Percentiles rank a stretch among this genome's conserved stretches.
phyloP scores from a whole-genome alignment of 1,140 invertebrate species.

The Drosophila sucinea region DNA sequence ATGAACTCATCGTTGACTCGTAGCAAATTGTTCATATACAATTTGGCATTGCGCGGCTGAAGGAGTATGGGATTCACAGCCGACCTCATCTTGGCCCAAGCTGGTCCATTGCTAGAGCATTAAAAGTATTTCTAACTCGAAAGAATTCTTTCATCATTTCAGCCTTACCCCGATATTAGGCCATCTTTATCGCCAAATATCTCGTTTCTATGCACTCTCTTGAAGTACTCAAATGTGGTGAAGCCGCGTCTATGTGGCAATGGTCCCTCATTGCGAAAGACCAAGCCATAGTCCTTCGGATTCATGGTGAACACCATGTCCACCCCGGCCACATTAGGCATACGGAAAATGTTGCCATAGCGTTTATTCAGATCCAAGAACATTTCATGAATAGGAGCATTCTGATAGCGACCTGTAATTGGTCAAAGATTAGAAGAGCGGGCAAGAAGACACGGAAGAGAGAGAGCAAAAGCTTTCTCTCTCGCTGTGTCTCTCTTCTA shows the following conservation, averaged over 20 bases:
- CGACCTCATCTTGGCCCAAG: slow-evolving; percentile 69
- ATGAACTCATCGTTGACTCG: slow-evolving; percentile 74
- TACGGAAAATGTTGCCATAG: slow-evolving; percentile 61
- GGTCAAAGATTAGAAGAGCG: slow-evolving; percentile 22
- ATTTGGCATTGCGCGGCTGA: slow-evolving; percentile 70
- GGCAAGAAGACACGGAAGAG: not conserved
- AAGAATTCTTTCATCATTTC: fast-evolving
- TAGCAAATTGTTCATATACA: slow-evolving; percentile 63
- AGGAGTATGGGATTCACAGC: slow-evolving; percentile 73
- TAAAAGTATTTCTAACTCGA: not conserved
- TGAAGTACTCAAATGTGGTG: slow-evolving; percentile 63
- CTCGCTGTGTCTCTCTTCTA: not conserved
- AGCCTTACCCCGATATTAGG: slow-evolving; percentile 56
- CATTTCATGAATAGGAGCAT: slow-evolving; percentile 56
- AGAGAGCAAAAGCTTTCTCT: not conserved
- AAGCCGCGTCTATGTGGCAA: slow-evolving; percentile 68
- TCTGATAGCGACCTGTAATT: slow-evolving; percentile 60
- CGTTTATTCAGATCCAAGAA: slow-evolving; percentile 50
- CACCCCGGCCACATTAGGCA: slow-evolving; percentile 58
- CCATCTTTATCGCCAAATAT: slow-evolving; percentile 66
- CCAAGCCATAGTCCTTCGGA: slow-evolving; percentile 64
- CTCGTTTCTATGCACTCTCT: slow-evolving; percentile 53
- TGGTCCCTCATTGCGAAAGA: slow-evolving; percentile 73
- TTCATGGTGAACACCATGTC: slow-evolving; percentile 71
- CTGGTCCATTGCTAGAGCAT: slow-evolving; percentile 55